Conservation (phyloP, 2,888 invertebrate species). For the Gari tellinella region DNA sequence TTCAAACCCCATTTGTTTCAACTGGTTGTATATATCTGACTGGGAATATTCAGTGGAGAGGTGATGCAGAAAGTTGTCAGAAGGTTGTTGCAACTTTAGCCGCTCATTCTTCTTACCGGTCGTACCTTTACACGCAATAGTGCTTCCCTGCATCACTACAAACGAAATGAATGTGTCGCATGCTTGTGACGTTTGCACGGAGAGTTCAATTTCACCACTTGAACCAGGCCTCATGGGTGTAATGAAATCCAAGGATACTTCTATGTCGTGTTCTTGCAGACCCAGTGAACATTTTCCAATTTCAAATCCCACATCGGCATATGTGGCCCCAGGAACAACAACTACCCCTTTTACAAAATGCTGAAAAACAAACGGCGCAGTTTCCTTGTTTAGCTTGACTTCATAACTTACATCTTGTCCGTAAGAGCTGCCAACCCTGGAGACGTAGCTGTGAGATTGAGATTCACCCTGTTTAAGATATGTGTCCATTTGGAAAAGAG, state of each 20-base stretch:
- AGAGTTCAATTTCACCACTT: not conserved
- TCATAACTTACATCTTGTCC: too few relatives aligned
- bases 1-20: not conserved
- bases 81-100: not conserved
- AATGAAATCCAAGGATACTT: slow-evolving; percentile 9
- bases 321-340: slow-evolving; percentile 49
- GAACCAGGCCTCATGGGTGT: not conserved
- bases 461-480: not conserved
- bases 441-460: too few relatives aligned
- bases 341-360: slow-evolving; percentile 29
- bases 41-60: too few relatives aligned
- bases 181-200: not conserved
- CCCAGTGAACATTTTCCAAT: slow-evolving; percentile 27
- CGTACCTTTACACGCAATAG: not conserved
- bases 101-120: not conserved
- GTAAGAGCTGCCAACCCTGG: too few relatives aligned
- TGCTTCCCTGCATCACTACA: not conserved
- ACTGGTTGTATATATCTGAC: not conserved
- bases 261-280: not conserved
- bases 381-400: slow-evolving; percentile 4
- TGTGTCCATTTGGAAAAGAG: not conserved
- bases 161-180: not conserved
- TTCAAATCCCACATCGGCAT: slow-evolving; percentile 67
- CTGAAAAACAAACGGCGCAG: slow-evolving; percentile 34
- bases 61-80: too few relatives aligned